Base-by-base conservation (phyloP, 2,888 invertebrate genomes). In the Biston stratarius region DNA sequence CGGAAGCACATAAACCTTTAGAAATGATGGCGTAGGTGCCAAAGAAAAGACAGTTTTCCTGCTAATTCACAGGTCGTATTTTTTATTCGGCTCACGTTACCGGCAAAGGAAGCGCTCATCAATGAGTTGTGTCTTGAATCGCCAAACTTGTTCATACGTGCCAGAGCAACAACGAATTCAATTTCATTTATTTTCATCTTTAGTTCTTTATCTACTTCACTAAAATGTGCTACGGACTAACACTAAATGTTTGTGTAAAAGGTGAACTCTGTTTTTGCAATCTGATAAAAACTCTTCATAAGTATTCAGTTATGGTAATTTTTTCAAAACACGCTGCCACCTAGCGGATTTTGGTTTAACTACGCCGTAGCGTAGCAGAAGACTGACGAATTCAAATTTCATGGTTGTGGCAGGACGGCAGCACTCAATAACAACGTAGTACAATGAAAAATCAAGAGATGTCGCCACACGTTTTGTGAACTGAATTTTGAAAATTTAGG, bases 361-460 rank as follows among this genome's bases (percentile, higher is more conserved):
- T 67, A 69, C 61, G 10, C 12, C 64, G 49, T 64, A 52, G 45
- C 60, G 53, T 64, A 48, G 53, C 40, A n/a, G 58, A 51, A 52
- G 34, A 9, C 15, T 10, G 61, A 9, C 6, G 42, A 49, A 67
- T 55, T 62, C 53, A 67, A 59, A 44, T 51, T 67, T 56, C 38
- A 59, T 49, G 59, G 40, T 42, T 40, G 49, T 38, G 12, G 48
- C 12, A 10, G 7, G 52, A 44, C 24, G 15, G 12, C 48, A n/a
- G 36, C 38, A 14, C 14, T 53, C 44, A 14, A 47, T 33, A 33
- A 15, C 15, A 15, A 64, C 61, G 71, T 69, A 71, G 71, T 74
- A 58, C 67, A 49, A 40, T 47, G 44, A 12, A 36, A 14, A n/a
- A 61, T 51, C 74, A 56, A 75, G 72, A 85, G 85, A 84, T 85